These are phyloP conservation scores for Sinodicranocentrus sp. DNA, from an alignment of 2,888 invertebrate genomes.

Conservation along the genomic window DNA sequence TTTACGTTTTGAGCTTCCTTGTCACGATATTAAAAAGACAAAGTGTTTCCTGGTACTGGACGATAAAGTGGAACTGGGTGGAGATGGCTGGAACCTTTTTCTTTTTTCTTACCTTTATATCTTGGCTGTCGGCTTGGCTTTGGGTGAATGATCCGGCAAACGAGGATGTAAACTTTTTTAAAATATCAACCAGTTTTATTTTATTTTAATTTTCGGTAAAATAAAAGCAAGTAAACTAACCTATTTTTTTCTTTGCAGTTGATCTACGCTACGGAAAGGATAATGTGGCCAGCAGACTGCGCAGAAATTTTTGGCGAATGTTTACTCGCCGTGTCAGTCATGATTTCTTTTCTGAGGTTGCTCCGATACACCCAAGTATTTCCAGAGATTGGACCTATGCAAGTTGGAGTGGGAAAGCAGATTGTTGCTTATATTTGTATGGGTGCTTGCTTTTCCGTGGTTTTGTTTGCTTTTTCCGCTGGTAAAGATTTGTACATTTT, in stretches of 20 bases:
- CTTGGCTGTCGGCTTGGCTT: conserved; percentile 27
- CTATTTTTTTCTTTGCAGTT: neutral
- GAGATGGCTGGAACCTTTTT: conserved; percentile 25
- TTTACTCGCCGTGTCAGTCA: conserved; percentile 83
- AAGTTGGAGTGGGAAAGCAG: conserved; percentile 82
- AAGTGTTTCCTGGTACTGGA: conserved; percentile 49
- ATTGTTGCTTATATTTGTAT: conserved; percentile 83
- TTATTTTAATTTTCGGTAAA: no score
- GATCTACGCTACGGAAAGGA: conserved; percentile 80
- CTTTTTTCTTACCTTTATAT: conserved; percentile 32
- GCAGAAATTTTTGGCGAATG: conserved; percentile 84
- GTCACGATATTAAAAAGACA: conserved; percentile 30
- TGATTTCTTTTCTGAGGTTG: conserved; percentile 84
- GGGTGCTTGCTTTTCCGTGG: conserved; percentile 81
- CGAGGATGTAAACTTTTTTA: neutral
- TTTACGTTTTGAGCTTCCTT: conserved; percentile 42
- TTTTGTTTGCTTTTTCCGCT: conserved; percentile 82
- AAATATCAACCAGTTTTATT: no score
- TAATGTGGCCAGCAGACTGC: conserved; percentile 84
- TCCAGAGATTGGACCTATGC: conserved; percentile 83
- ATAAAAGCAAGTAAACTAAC: no score
- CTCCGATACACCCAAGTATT: conserved; percentile 83
- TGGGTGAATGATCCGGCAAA: neutral
- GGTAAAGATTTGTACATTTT: conserved; percentile 78
- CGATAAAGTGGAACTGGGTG: conserved; percentile 57